Evolutionary conservation across 2,888 invertebrate species (phyloP).

Genomic region (Aphodius granarius): DNA sequence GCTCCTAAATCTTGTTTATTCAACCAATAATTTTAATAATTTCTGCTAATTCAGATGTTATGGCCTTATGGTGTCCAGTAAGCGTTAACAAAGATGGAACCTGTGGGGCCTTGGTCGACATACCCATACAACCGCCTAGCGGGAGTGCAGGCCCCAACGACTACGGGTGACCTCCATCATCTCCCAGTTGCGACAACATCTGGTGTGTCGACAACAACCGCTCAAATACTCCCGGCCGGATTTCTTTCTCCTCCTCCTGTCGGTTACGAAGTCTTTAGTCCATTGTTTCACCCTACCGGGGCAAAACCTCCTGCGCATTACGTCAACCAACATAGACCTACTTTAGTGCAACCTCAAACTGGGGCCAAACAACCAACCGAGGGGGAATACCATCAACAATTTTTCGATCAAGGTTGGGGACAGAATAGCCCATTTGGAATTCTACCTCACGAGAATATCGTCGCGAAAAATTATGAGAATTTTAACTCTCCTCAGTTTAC

Average conservation of each 20-base stretch:
- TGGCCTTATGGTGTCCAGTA: constrained; percentile 46
- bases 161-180: constrained; percentile 69
- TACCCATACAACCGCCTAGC: constrained; percentile 83
- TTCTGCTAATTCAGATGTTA: constrained; percentile 53
- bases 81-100: constrained; percentile 67
- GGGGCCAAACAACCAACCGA: constrained; percentile 43
- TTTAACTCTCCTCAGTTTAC: constrained; percentile 74
- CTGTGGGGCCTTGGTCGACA: constrained; percentile 86
- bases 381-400: constrained; percentile 62
- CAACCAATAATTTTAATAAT: too few relatives aligned
- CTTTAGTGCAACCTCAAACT: constrained; percentile 57
- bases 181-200: constrained; percentile 59
- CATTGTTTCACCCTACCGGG: constrained; percentile 74
- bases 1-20: neutral
- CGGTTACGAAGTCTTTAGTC: constrained; percentile 82
- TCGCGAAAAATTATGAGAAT: constrained; percentile 65
- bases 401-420: constrained; percentile 79
- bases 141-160: constrained; percentile 68
- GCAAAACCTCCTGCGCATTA: constrained; percentile 59
- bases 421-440: constrained; percentile 79
- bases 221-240: constrained; percentile 69
- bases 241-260: constrained; percentile 76
- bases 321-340: constrained; percentile 68
- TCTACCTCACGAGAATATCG: constrained; percentile 76
- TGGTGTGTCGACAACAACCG: constrained; percentile 64